These are phyloP conservation scores for Aldrovandia affinis DNA, from an alignment of 2,797 vertebrate genomes.

Conservation along the genomic window DNA sequence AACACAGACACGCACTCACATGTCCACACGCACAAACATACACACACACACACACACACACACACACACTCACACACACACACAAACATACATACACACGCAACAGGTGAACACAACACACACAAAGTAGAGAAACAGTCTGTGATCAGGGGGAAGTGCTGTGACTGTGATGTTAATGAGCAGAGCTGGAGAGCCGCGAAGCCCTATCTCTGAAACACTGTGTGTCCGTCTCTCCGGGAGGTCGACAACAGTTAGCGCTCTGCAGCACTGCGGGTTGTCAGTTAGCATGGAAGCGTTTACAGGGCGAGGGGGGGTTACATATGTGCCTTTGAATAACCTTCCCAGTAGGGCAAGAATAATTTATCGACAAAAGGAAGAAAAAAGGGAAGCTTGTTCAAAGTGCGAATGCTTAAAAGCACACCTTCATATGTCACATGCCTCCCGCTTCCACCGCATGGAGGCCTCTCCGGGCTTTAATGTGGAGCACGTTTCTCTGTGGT, in stretches of 20 bases:
- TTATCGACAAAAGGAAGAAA: constrained; percentile 16
- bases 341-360: constrained; percentile 22
- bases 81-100: background rate
- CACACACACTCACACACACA: background rate
- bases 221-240: constrained; percentile 2
- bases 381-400: background rate
- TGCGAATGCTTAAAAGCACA: background rate
- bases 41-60: too few species aligned
- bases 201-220: constrained; percentile 1
- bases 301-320: background rate
- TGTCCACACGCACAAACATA: background rate
- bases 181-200: constrained; percentile 2
- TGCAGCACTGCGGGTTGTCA: background rate
- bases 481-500: background rate
- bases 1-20: background rate
- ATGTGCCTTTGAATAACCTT: constrained; percentile 40
- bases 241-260: background rate
- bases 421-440: background rate
- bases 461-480: background rate
- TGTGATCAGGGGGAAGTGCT: background rate
- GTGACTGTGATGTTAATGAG: constrained; percentile 5
- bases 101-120: background rate
- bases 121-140: background rate
- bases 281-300: background rate
- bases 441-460: background rate